These are phyloP conservation scores for Trididemnum clinides DNA, from an alignment of 23 tunicate species.

Conservation along the genomic window DNA sequence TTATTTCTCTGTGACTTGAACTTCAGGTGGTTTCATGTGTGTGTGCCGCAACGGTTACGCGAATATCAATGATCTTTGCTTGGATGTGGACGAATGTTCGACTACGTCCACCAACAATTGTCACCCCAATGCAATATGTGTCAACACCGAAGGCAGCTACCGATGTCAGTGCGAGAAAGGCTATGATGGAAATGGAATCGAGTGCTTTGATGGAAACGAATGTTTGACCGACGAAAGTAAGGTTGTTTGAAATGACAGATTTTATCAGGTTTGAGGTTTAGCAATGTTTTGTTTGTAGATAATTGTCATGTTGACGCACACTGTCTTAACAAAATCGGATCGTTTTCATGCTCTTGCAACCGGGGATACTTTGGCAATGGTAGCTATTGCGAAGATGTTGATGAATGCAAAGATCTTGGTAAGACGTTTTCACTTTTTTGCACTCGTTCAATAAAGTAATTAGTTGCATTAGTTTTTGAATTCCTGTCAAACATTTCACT, in stretches of 20 bases:
- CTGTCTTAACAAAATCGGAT: background rate
- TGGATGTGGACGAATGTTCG: background rate
- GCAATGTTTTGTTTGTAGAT: background rate
- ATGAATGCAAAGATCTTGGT: too few species aligned
- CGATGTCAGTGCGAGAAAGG: constrained; percentile 1
- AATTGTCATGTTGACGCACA: background rate
- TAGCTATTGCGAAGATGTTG: background rate
- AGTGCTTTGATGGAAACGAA: background rate
- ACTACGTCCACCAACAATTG: background rate
- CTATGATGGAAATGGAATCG: background rate
- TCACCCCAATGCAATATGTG: background rate
- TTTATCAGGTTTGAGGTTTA: too few species aligned
- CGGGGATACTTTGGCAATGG: background rate
- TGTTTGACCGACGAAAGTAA: background rate
- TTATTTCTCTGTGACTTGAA: too few species aligned
- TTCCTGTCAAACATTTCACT: too few species aligned
- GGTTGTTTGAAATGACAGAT: too few species aligned
- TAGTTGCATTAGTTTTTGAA: too few species aligned
- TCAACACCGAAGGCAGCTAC: background rate
- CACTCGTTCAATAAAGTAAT: too few species aligned
- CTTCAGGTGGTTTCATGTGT: background rate
- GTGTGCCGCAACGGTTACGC: background rate
- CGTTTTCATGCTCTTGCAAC: background rate
- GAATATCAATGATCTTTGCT: background rate
- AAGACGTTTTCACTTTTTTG: too few species aligned